These are phyloP conservation scores for Strix uralensis DNA, from an alignment of 2,113 vertebrate genomes.

Conservation along the genomic window DNA sequence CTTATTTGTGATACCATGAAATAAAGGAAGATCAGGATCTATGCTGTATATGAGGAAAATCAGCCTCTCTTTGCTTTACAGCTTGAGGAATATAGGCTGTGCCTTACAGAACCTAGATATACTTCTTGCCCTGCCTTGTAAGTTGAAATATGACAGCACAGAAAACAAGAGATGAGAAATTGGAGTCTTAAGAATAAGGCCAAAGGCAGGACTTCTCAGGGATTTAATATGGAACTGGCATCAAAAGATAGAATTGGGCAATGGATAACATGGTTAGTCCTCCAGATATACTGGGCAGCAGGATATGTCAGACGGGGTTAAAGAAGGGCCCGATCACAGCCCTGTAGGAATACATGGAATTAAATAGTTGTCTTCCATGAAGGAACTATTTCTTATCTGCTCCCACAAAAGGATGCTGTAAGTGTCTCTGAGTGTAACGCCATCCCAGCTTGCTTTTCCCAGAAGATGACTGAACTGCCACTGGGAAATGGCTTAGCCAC, in stretches of 20 bases:
- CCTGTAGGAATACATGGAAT: neutral
- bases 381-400: neutral
- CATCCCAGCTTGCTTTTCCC: neutral
- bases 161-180: neutral
- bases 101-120: neutral
- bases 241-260: neutral
- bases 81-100: neutral
- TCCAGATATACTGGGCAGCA: neutral
- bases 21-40: neutral
- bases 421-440: neutral
- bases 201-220: neutral
- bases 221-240: neutral
- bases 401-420: neutral
- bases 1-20: neutral
- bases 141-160: neutral
- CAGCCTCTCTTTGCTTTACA: neutral
- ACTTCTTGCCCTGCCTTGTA: neutral
- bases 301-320: neutral
- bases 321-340: neutral
- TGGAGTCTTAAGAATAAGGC: neutral
- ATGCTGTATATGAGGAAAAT: neutral
- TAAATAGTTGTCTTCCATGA: neutral
- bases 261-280: neutral
- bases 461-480: neutral
- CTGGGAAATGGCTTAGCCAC: neutral